A percentile compares a stretch with the other conserved stretches of the same genome.
Conservation (phyloP, 2,113 vertebrate species). For the Junco hyemalis region DNA sequence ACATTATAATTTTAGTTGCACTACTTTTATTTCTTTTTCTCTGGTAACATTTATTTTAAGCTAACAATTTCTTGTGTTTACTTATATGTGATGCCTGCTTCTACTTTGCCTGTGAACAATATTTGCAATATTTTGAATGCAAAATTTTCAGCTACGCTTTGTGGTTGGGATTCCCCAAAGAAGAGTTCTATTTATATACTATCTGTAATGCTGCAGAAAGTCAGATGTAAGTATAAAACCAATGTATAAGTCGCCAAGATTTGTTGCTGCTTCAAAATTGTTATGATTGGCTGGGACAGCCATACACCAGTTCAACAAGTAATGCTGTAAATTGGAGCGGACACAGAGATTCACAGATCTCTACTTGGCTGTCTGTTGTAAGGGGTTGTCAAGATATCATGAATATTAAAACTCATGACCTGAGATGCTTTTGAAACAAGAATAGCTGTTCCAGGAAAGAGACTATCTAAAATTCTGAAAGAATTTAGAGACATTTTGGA, state of each 20-base stretch:
- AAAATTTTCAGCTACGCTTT: background rate
- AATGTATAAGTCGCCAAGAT: background rate
- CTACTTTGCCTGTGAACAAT: background rate
- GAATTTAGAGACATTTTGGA: background rate
- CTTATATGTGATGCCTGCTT: background rate
- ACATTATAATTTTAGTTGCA: background rate
- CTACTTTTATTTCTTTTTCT: background rate
- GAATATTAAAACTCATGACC: background rate
- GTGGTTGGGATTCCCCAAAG: background rate
- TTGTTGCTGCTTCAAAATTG: background rate
- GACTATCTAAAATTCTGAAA: background rate
- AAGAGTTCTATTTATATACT: background rate
- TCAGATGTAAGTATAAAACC: background rate
- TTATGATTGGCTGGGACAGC: background rate
- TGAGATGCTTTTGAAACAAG: background rate
- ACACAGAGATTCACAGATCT: background rate
- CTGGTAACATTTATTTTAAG: background rate
- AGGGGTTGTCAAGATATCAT: background rate
- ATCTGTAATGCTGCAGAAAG: background rate
- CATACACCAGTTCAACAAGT: background rate
- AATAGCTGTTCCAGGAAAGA: background rate
- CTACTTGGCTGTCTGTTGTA: background rate
- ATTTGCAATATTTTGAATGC: background rate
- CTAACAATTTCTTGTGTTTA: background rate
- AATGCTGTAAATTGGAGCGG: background rate